phyloP scores from a whole-genome alignment of 2,113 vertebrate species.

The Cricetomys ansorgei region DNA sequence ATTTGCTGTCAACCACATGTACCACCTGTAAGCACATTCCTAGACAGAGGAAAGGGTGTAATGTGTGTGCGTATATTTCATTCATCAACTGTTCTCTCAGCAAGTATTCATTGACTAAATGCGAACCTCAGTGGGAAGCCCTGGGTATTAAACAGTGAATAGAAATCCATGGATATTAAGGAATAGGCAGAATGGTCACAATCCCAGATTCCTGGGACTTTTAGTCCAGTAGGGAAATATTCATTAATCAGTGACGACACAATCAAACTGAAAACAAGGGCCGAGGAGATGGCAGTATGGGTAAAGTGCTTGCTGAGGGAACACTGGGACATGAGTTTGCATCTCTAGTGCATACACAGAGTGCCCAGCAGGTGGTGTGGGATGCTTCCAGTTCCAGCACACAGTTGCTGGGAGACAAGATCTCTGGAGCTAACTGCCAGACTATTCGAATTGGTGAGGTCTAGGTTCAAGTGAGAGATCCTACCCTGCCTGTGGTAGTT shows the following conservation, averaged over 20 bases:
- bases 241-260: background rate
- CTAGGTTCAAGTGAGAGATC: background rate
- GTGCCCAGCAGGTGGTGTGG: background rate
- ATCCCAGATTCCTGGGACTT: background rate
- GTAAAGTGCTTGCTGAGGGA: background rate
- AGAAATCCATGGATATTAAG: background rate
- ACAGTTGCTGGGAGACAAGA: background rate
- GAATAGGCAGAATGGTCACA: background rate
- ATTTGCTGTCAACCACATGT: background rate
- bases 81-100: background rate
- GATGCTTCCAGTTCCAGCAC: background rate
- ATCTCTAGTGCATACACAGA: background rate
- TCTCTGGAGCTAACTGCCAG: background rate
- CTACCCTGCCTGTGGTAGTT: background rate
- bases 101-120: constrained; percentile 14
- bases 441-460: background rate
- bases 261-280: background rate
- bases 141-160: background rate
- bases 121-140: background rate
- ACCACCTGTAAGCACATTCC: background rate
- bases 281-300: too few species aligned
- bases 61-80: background rate
- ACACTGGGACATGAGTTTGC: background rate
- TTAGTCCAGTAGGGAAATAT: background rate
- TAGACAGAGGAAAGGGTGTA: background rate